A percentile compares a stretch with the other conserved stretches of the same genome.
These are phyloP conservation scores for Chrosomus eos DNA, from an alignment of 2,797 vertebrate species.

Conservation along the genomic window DNA sequence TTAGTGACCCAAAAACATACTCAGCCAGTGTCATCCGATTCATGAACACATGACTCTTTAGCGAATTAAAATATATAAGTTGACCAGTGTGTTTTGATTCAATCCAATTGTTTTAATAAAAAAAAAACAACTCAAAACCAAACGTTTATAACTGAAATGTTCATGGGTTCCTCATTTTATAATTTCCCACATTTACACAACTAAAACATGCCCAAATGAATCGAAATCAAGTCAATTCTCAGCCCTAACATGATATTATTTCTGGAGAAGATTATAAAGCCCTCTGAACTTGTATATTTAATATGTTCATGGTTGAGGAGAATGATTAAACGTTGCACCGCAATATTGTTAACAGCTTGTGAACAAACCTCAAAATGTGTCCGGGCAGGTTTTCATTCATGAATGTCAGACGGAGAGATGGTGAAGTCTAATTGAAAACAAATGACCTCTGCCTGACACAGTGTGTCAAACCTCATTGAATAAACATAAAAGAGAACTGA, in stretches of 20 bases:
- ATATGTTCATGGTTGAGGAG: constrained; percentile 1
- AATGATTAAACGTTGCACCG: neutral
- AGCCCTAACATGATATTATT: no score
- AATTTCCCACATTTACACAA: neutral
- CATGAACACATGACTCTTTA: neutral
- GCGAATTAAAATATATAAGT: neutral
- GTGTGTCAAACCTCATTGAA: constrained; percentile 2
- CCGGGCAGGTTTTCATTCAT: constrained; percentile 24
- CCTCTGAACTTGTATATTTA: neutral
- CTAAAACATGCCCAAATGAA: neutral
- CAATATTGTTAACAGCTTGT: constrained; percentile 5
- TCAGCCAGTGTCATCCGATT: neutral
- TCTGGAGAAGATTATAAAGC: neutral
- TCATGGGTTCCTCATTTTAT: neutral
- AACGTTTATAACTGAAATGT: neutral
- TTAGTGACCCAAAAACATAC: neutral
- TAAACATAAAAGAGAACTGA: constrained; percentile 43
- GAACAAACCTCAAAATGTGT: constrained; percentile 21
- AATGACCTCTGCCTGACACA: neutral
- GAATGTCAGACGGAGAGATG: neutral
- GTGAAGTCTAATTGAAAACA: neutral
- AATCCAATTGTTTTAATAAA: neutral
- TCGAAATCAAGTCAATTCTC: neutral
- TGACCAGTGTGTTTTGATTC: neutral
- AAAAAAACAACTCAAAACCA: no score